Conservation (phyloP, 2,113 vertebrate species). For the Podiceps cristatus region DNA sequence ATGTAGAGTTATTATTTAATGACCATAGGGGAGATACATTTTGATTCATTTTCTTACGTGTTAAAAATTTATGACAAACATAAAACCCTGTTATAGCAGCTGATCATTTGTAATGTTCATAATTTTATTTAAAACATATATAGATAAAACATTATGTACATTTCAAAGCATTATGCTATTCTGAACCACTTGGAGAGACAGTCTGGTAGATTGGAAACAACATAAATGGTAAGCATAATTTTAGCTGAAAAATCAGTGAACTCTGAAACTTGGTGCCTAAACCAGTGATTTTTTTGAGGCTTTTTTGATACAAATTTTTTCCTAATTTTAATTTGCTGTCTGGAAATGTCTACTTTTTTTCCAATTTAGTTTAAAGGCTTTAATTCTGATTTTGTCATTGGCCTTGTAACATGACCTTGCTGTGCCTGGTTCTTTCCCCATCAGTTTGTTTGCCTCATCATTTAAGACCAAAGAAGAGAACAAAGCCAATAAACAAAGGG, state of each 20-base stretch:
- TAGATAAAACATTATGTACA: constrained; percentile 58
- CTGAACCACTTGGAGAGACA: not conserved
- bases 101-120: constrained; percentile 59
- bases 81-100: constrained; percentile 51
- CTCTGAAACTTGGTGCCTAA: not conserved
- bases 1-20: constrained; percentile 64
- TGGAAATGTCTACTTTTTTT: not conserved
- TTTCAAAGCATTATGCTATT: constrained; percentile 30
- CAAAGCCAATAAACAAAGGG: not conserved
- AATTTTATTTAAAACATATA: constrained; percentile 65
- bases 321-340: not conserved
- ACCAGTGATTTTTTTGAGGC: not conserved
- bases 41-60: constrained; percentile 50
- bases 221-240: not conserved
- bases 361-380: not conserved
- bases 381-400: not conserved
- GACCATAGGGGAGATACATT: constrained; percentile 29
- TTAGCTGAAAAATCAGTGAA: not conserved
- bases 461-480: not conserved
- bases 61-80: constrained; percentile 73
- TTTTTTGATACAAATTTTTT: not conserved
- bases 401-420: not conserved
- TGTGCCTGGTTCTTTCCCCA: not conserved
- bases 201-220: not conserved
- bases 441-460: not conserved